Base-by-base conservation (phyloP, 2,888 invertebrate genomes). In the Acronicta psi region DNA sequence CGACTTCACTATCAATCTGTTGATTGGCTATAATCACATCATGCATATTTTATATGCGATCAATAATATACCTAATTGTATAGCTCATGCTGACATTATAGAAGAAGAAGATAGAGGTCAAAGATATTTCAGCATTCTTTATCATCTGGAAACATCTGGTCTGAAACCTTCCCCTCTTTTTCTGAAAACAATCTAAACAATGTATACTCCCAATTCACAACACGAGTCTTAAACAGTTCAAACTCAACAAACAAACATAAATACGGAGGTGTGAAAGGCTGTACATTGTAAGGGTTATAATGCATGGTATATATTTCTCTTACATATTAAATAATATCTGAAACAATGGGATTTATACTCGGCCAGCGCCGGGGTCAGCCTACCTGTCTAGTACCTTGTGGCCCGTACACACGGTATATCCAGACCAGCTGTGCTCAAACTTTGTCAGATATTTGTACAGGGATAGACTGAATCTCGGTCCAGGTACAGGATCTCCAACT, bases 251-350 rank as follows among this genome's bases (percentile, higher is more conserved):
- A 36, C 37, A 38, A 68, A 52, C 68, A 67, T 68, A 68, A 68
- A 68, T 67, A 72, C 20, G 16, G n/a, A 70, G 68, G 75, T 75
- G 75, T 70, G 74, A 74, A 75, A 74, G 67, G 60, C 52, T 59
- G 43, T 57, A 47, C 46, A 59, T 23, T 59, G 45, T 57, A 11
- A 45, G n/a, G 25, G 25, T 11, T 67, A 54, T 60, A 62, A 59
- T 50, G 67, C 36, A 59, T 49, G 47, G 46, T 41, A 51, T 68
- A 54, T 72, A 54, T 67, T 51, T 67, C 45, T 18, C 59, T 51
- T 66, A 72, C 72, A 72, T 75, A 78, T 78, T 76, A 75, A 75
- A 76, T 78, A 73, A 70, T 78, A 78, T 78, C 69, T 55, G 65
- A 67, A 75, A 77, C 76, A 77, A 77, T 78, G 76, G 76, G 71